Evolutionary conservation across 2,888 invertebrate species (phyloP).

Genomic region (Eutolmus rufibarbis): DNA sequence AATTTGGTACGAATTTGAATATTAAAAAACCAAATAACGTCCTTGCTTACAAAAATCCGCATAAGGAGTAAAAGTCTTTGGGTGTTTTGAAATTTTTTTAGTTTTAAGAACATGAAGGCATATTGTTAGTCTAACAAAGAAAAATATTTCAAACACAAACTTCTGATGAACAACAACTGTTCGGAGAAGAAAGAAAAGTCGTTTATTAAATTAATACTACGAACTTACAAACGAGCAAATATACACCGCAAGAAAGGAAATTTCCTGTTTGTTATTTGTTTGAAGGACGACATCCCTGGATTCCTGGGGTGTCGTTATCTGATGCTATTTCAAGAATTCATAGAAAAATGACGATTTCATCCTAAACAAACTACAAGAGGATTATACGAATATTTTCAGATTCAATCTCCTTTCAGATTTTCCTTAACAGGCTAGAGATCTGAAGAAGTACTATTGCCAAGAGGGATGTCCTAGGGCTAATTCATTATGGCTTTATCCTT

Average conservation of each 20-base stretch:
- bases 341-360: not conserved
- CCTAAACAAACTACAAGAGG: not conserved
- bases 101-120: not conserved
- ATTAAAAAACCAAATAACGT: not conserved
- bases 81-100: not conserved
- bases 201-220: not conserved
- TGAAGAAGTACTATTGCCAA: not conserved
- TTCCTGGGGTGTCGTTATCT: not conserved
- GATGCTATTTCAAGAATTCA: not conserved
- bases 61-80: not conserved
- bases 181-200: not conserved
- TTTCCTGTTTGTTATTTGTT: not conserved
- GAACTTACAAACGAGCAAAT: not conserved
- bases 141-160: not conserved
- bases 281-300: not conserved
- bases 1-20: not conserved
- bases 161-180: not conserved
- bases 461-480: not conserved
- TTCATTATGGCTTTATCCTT: not conserved
- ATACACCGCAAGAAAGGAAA: not conserved
- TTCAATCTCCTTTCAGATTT: not conserved
- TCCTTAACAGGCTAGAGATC: not conserved
- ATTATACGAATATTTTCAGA: not conserved
- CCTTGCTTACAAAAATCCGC: not conserved
- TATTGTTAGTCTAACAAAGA: not conserved